Conservation (phyloP, 1,140 invertebrate species). For the Achatina immaculata region DNA sequence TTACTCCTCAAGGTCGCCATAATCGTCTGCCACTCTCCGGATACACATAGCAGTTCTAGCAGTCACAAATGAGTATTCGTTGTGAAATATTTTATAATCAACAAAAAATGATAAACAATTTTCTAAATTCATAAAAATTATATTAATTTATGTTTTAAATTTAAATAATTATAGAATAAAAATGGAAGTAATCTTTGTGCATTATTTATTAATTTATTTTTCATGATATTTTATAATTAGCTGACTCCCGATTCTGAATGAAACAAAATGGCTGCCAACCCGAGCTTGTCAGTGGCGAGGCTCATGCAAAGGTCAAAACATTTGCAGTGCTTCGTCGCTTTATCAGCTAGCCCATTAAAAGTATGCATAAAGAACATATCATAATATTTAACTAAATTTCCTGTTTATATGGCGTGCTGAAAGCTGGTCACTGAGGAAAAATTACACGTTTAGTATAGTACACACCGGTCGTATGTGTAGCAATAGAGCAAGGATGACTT, state of each 20-base stretch:
- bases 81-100: not conserved
- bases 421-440: too few relatives aligned
- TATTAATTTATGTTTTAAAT: not conserved
- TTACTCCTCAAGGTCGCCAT: slow-evolving; percentile 25
- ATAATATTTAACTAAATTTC: too few relatives aligned
- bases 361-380: too few relatives aligned
- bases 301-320: not conserved
- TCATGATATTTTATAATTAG: not conserved
- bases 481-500: too few relatives aligned
- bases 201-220: not conserved
- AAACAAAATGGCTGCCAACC: slow-evolving; percentile 2
- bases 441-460: too few relatives aligned
- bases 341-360: not conserved
- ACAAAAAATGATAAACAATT: not conserved
- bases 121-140: not conserved
- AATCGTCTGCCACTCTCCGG: not conserved
- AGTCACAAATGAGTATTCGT: slow-evolving; percentile 5
- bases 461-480: too few relatives aligned
- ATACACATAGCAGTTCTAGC: not conserved
- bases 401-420: too few relatives aligned
- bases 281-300: not conserved
- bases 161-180: too few relatives aligned
- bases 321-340: not conserved
- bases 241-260: not conserved
- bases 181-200: too few relatives aligned